Evolutionary conservation across 2,888 invertebrate species (phyloP), one percentile per base, ranked within the genome.

Genomic region (Pterobdella sp.): DNA sequence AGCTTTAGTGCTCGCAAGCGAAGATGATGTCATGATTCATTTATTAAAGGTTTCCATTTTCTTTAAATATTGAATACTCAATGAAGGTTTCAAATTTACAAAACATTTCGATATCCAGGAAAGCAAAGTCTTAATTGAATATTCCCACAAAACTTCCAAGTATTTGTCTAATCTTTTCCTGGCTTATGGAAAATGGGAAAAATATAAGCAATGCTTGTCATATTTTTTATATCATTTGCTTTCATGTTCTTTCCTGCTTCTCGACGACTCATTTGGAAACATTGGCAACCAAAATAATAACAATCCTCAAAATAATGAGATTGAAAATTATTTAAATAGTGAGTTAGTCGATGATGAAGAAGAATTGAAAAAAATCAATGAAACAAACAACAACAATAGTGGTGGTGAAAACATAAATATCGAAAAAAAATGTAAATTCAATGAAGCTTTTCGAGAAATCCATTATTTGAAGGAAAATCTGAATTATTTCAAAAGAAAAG

Each of bases 1-100:
- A 10, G 80, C 79, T 72, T 84, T 84, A 78, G 80, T 81, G 49
- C 81, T 83, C 78, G 83, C 83, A 1, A 83, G 83, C 76, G 84
- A 84, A 75, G 84, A 84, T 68, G 80, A 80, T 4, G 81, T 84
- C 37, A 82, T 84, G 82, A 78, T 80, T 49, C 80, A 82, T 72
- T 79, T 83, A 1, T 81, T 80, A 14, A 81, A 82, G 79, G 84
- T 83, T 73, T 73, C 77, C 74, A 74, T 4, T 18, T n/a, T 7
- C 18, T 22, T 56, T 7, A n/a, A 56, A 56, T 42, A 18, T 42
- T 18, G 42, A 7, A 14, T 14, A 42, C 7, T 14, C 42, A 14
- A 42, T 18, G 18, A 42, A 18, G 7, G 18, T 42, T 42, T 42
- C 10, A 56, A 18, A 3, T 56, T 56, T 4, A 7, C 60, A 7